Base-by-base conservation (phyloP, 2,797 vertebrate species). In the Pitangus sulphuratus region DNA sequence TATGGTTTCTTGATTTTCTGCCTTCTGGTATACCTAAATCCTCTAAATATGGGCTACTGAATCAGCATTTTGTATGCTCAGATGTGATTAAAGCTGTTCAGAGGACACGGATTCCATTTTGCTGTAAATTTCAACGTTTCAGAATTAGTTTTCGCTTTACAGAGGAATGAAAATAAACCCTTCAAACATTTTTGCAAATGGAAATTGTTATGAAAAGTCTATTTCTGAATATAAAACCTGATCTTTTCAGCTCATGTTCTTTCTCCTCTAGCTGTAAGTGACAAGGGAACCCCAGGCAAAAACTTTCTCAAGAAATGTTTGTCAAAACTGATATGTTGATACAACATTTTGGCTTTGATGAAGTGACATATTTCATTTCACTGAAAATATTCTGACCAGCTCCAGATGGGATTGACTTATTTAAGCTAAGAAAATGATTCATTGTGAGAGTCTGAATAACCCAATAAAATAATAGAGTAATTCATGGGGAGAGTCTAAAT, bases 401-500 rank as follows among this genome's bases (percentile, higher is more conserved):
- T 96, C 92, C 89, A 96, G 87, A 93, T 93, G 90, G 89, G 88
- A 97, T 84, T 91, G 89, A 94, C 86, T 94, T 93, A 93, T 80
- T 93, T 84, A 92, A 95, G 16, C 68, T 91, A 89, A 88, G 87
- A 96, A 95, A 97, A 91, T 72, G 47, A 95, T 91, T 96, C 81
- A 84, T 76, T 95, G 54, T 85, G 54, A 84, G 65, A 91, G 48
- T 64, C 82, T 71, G 74, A 84, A 89, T 89, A 88, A 91, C 65
- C 60, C 50, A 60, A 76, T 91, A 72, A 84, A 92, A 85, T 78
- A 66, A 68, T 61, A 44, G 4, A 64, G 54, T 54, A 84, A 95
- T 64, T 44, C 45, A 69, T 45, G 12, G 31, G 37, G 37, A 56
- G 37, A 89, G 35, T 78, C 44, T 72, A 88, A 86, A 86, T 72